These are phyloP conservation scores for Drosophila basisetae DNA, from an alignment of 2,888 invertebrate genomes.

Conservation along the genomic window DNA sequence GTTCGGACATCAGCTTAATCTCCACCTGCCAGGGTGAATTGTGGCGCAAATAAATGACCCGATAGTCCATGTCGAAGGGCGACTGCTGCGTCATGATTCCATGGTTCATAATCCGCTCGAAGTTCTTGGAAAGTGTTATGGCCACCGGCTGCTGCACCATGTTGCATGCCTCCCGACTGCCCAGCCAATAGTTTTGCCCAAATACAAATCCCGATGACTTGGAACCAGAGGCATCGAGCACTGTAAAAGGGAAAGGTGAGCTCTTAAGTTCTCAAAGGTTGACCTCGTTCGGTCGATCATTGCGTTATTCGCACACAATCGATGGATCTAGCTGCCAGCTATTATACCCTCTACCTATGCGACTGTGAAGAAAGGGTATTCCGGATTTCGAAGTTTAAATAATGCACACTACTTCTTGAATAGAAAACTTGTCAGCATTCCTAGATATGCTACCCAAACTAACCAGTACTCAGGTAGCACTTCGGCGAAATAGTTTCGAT, in stretches of 20 bases:
- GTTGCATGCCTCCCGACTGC: conserved; percentile 86
- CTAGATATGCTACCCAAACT: no score
- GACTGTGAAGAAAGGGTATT: neutral
- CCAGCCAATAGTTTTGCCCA: conserved; percentile 88
- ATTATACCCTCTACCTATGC: neutral
- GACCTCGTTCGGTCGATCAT: neutral
- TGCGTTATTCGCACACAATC: neutral
- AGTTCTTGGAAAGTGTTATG: conserved; percentile 83
- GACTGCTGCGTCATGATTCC: conserved; percentile 82
- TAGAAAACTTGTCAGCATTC: no score
- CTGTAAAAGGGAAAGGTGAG: conserved; percentile 74
- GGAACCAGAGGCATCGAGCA: conserved; percentile 87
- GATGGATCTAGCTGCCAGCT: neutral
- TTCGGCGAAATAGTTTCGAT: no score
- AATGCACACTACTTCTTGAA: neutral
- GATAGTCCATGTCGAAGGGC: conserved; percentile 85
- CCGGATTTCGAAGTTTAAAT: neutral
- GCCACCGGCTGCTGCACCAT: conserved; percentile 83
- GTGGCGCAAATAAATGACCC: conserved; percentile 84
- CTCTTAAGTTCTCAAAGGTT: neutral
- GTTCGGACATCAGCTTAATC: conserved; percentile 84
- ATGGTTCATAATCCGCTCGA: conserved; percentile 83
- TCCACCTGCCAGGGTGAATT: conserved; percentile 85
- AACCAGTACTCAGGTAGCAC: no score
- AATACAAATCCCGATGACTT: conserved; percentile 87